Conservation (phyloP, 2,797 vertebrate genomes). For the Leontocebus nigricollis region DNA sequence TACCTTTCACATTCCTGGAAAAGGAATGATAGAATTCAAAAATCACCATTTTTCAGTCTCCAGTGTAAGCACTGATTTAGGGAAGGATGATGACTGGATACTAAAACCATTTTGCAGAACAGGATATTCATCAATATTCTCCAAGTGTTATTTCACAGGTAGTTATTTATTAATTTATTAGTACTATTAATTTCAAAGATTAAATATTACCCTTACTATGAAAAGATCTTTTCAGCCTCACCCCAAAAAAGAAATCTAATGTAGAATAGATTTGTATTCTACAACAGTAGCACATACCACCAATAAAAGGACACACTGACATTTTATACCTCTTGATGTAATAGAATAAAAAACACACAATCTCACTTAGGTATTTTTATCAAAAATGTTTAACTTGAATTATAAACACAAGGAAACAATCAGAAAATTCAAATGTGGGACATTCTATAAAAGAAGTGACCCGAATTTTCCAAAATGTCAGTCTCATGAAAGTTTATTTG, state of each 20-base stretch:
- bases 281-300: neutral
- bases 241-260: neutral
- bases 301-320: neutral
- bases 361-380: neutral
- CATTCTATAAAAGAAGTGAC: neutral
- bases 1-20: neutral
- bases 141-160: neutral
- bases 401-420: neutral
- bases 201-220: neutral
- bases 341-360: neutral
- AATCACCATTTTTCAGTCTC: neutral
- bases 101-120: neutral
- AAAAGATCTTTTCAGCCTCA: neutral
- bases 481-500: neutral
- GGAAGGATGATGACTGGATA: neutral
- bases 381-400: constrained; percentile 2
- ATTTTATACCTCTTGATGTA: neutral
- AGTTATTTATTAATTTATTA: neutral
- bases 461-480: neutral
- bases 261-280: neutral
- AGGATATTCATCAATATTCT: neutral
- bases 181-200: neutral
- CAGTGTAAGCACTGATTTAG: neutral
- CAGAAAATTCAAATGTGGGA: neutral
- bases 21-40: neutral